Percentiles rank a stretch among this genome's conserved stretches.
Conservation (phyloP, 2,797 vertebrate species). For the Diplodus sargus region DNA sequence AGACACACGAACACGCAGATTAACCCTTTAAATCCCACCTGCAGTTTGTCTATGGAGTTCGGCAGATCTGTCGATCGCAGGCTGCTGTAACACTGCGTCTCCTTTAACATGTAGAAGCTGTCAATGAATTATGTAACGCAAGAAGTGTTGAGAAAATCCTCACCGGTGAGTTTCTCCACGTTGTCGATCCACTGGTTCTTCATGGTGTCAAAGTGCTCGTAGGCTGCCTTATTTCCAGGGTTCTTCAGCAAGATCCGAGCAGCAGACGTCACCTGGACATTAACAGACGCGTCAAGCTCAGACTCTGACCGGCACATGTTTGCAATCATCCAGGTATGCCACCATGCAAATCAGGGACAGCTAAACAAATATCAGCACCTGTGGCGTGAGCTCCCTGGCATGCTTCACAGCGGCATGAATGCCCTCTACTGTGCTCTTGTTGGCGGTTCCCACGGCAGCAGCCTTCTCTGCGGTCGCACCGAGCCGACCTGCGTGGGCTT, state of each 20-base stretch:
- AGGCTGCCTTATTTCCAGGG: slow-evolving; percentile 97
- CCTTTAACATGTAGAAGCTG: too few species aligned
- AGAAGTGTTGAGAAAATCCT: slow-evolving; percentile 10
- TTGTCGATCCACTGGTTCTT: slow-evolving; percentile 99
- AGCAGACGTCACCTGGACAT: slow-evolving; percentile 93
- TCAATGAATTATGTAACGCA: neutral
- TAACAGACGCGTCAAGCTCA: slow-evolving; percentile 19
- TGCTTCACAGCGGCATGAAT: slow-evolving; percentile 97
- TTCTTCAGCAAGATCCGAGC: slow-evolving; percentile 96
- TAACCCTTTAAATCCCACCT: neutral
- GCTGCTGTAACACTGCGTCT: neutral
- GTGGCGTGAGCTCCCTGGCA: slow-evolving; percentile 94
- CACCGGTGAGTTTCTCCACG: slow-evolving; percentile 97
- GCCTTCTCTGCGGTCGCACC: slow-evolving; percentile 97
- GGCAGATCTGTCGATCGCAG: neutral
- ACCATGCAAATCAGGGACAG: slow-evolving; percentile 11
- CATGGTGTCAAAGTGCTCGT: slow-evolving; percentile 99
- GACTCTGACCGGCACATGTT: neutral
- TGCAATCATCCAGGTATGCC: neutral
- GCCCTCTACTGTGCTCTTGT: slow-evolving; percentile 95
- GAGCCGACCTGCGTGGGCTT: slow-evolving; percentile 92
- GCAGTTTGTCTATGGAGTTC: neutral
- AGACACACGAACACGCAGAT: slow-evolving; percentile 9
- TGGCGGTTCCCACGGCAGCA: slow-evolving; percentile 96
- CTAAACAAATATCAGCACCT: slow-evolving; percentile 83